phyloP scores from a whole-genome alignment of 1,140 invertebrate species.

The Pogonus chalceus region DNA sequence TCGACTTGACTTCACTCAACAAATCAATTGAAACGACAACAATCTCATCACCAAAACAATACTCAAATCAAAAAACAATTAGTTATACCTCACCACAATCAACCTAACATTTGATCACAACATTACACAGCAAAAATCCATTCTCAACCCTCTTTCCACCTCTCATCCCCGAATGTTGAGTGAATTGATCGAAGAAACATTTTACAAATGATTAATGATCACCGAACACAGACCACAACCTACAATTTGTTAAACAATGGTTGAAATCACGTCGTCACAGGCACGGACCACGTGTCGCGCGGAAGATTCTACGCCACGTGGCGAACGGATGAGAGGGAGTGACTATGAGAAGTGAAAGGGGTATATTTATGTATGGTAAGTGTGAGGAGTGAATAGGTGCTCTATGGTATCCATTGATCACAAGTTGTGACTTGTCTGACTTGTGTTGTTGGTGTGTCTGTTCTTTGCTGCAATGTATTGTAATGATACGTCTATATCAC shows the following conservation, averaged over 20 bases:
- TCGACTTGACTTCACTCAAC: too few species aligned
- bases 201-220: not conserved
- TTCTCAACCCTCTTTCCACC: too few species aligned
- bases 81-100: not conserved
- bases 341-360: too few species aligned
- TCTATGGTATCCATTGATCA: not conserved
- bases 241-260: not conserved
- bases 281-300: not conserved
- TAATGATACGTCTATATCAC: conserved; percentile 4
- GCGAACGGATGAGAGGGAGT: not conserved
- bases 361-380: too few species aligned
- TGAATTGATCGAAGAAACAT: not conserved
- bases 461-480: too few species aligned
- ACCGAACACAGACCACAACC: not conserved
- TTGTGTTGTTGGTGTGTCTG: not conserved
- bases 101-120: too few species aligned
- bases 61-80: not conserved
- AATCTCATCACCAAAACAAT: not conserved
- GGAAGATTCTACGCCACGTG: not conserved
- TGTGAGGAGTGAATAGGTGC: too few species aligned
- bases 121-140: not conserved
- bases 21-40: too few species aligned
- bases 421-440: not conserved
- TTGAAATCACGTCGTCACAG: not conserved
- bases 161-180: too few species aligned